phyloP scores from a whole-genome alignment of 2,888 invertebrate genomes.

The Tachina fera region DNA sequence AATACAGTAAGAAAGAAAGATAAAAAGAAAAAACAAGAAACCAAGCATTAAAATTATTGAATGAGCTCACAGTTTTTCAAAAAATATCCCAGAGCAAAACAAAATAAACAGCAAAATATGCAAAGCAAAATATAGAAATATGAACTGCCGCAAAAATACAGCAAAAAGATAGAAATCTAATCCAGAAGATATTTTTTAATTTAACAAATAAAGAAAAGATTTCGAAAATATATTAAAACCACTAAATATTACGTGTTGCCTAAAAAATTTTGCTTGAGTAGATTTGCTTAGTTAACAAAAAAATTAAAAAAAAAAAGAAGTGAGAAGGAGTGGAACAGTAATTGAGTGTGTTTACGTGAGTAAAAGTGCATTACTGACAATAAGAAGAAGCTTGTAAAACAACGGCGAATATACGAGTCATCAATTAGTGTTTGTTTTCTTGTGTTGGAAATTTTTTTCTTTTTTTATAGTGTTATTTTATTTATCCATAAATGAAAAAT shows the following conservation, averaged over 20 bases:
- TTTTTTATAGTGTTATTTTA: slow-evolving; percentile 33
- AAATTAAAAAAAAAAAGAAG: neutral
- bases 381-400: slow-evolving; percentile 55
- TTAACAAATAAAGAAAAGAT: neutral
- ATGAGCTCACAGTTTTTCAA: slow-evolving; percentile 59
- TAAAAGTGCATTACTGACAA: slow-evolving; percentile 60
- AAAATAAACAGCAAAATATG: slow-evolving; percentile 54
- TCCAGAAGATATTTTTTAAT: neutral
- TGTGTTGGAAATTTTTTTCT: slow-evolving; percentile 34
- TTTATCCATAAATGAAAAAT: slow-evolving; percentile 9
- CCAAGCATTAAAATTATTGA: slow-evolving; percentile 45
- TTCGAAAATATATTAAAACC: slow-evolving; percentile 3
- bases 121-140: slow-evolving; percentile 32
- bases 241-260: slow-evolving; percentile 43
- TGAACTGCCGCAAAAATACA: slow-evolving; percentile 19
- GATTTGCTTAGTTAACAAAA: slow-evolving; percentile 28
- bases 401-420: slow-evolving; percentile 50
- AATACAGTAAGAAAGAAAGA: slow-evolving; percentile 41
- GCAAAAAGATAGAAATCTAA: neutral
- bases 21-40: slow-evolving; percentile 47
- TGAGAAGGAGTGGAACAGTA: slow-evolving; percentile 15
- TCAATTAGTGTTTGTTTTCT: slow-evolving; percentile 48
- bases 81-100: slow-evolving; percentile 43
- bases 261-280: slow-evolving; percentile 30
- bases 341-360: slow-evolving; percentile 45